Percentiles rank a stretch among this genome's conserved stretches.
phyloP scores from a whole-genome alignment of 2,888 invertebrate species.

The Theodoxus fluviatilis region DNA sequence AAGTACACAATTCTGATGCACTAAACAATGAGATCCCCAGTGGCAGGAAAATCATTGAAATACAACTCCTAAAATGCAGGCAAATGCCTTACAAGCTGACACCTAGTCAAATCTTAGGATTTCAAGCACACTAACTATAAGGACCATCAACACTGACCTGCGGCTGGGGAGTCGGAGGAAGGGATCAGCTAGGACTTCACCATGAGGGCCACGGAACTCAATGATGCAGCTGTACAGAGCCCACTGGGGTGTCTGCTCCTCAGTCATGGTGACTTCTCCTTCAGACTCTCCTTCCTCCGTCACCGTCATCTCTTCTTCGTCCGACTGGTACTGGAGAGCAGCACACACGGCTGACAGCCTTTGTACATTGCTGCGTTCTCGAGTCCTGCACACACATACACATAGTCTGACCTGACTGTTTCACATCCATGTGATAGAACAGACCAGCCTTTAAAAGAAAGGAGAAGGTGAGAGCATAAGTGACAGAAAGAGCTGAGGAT shows the following conservation, averaged over 20 bases:
- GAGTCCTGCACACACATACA: constrained; percentile 33
- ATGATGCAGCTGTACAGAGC: constrained; percentile 84
- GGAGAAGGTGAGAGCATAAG: too few species aligned
- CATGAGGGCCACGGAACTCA: constrained; percentile 66
- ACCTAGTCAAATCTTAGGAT: neutral
- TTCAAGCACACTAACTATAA: neutral
- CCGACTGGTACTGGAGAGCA: constrained; percentile 44
- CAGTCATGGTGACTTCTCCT: constrained; percentile 53
- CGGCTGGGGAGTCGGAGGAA: constrained; percentile 89
- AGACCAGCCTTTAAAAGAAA: too few species aligned
- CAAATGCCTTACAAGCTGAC: too few species aligned
- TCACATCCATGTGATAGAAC: constrained; percentile 1
- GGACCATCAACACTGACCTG: constrained; percentile 52
- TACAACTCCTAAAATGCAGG: too few species aligned
- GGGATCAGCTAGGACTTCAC: constrained; percentile 86
- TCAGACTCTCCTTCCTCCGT: constrained; percentile 70
- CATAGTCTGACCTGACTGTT: too few species aligned
- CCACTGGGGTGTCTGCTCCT: constrained; percentile 76
- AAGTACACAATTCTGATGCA: too few species aligned
- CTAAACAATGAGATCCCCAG: too few species aligned
- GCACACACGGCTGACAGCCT: constrained; percentile 53
- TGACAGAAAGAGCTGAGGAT: too few species aligned
- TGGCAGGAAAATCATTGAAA: too few species aligned
- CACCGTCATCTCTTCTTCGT: constrained; percentile 47
- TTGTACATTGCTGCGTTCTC: constrained; percentile 40